A percentile compares a stretch with the other conserved stretches of the same genome.
These are phyloP conservation scores for Hemithea aestivaria DNA, from an alignment of 2,888 invertebrate species.

Conservation along the genomic window DNA sequence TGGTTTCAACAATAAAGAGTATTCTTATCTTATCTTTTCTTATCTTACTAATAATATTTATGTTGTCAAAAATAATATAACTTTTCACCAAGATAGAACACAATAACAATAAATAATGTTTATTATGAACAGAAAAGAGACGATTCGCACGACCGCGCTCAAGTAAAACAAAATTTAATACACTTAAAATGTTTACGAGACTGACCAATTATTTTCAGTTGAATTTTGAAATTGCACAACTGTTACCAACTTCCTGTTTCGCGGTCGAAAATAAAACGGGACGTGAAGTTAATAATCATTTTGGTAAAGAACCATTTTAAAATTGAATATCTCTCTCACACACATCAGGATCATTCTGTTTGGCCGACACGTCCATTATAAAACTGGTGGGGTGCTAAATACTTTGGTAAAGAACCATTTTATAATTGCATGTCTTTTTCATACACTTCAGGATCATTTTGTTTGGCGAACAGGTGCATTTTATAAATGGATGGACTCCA, in stretches of 20 bases:
- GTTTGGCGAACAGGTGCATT: too few species aligned
- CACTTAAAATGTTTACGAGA: constrained; percentile 12
- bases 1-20: too few species aligned
- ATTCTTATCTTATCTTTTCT: too few species aligned
- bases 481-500: too few species aligned
- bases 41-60: too few species aligned
- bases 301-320: constrained; percentile 18
- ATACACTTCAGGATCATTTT: too few species aligned
- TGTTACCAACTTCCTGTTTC: constrained; percentile 24
- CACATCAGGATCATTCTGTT: too few species aligned
- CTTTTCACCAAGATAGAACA: too few species aligned
- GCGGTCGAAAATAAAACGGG: constrained; percentile 22
- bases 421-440: neutral
- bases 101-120: too few species aligned
- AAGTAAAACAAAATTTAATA: constrained; percentile 17
- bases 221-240: constrained; percentile 19
- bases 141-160: constrained; percentile 9
- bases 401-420: constrained; percentile 20
- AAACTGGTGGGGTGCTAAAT: too few species aligned
- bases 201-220: constrained; percentile 23
- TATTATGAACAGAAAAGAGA: neutral
- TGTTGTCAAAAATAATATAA: too few species aligned
- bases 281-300: constrained; percentile 27
- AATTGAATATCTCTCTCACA: neutral
- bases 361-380: too few species aligned